A percentile compares a stretch with the other conserved stretches of the same genome.
Conservation (phyloP, 2,113 vertebrate genomes). For the Leuciscus idus region DNA sequence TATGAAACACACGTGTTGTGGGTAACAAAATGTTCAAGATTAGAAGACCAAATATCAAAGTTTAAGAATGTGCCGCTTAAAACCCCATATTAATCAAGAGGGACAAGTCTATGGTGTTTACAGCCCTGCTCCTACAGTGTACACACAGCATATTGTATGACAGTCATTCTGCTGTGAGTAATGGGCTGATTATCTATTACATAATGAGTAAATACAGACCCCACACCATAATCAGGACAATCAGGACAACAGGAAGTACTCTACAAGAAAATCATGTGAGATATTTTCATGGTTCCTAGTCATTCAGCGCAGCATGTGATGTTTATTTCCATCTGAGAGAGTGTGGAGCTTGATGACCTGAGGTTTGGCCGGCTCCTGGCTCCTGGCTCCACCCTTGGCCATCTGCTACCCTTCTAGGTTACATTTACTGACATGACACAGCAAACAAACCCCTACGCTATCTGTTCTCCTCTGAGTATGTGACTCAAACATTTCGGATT, state of each 20-base stretch:
- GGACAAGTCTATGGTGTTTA: neutral
- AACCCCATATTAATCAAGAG: neutral
- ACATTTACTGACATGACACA: slow-evolving; percentile 24
- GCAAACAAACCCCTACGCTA: slow-evolving; percentile 7
- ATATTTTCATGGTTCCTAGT: neutral
- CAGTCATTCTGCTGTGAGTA: slow-evolving; percentile 13
- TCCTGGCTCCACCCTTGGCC: slow-evolving; percentile 27
- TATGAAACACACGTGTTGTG: no score
- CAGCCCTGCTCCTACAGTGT: neutral
- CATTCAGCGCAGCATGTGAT: slow-evolving; percentile 5
- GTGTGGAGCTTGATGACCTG: slow-evolving; percentile 19
- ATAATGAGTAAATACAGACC: slow-evolving; percentile 9
- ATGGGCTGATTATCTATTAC: slow-evolving; percentile 24
- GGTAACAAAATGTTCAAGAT: no score
- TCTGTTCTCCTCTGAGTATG: neutral
- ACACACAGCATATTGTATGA: slow-evolving; percentile 16
- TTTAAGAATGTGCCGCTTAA: no score
- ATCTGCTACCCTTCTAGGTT: slow-evolving; percentile 37
- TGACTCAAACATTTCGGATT: neutral
- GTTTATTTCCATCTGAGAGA: slow-evolving; percentile 10
- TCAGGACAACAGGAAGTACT: neutral
- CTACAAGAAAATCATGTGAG: neutral
- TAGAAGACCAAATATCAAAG: no score
- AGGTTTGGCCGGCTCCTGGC: neutral
- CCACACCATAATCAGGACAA: neutral